Evolutionary conservation across 2,888 invertebrate species (phyloP).

Genomic region (Noctua fimbriata): DNA sequence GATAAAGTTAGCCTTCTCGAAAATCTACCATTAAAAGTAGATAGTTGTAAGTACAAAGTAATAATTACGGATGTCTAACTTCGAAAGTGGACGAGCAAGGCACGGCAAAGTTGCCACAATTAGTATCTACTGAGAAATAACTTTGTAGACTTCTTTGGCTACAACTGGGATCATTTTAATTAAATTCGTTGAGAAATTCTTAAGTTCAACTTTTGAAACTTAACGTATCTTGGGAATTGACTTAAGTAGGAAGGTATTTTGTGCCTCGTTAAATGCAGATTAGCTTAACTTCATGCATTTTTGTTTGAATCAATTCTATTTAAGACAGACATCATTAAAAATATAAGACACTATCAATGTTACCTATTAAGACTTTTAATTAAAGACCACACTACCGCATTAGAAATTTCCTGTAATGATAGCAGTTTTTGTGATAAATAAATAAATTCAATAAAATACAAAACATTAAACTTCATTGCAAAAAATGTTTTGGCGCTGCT

Average conservation of each 20-base stretch:
- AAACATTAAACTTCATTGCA: not conserved
- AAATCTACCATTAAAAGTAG: constrained; percentile 57
- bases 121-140: constrained; percentile 77
- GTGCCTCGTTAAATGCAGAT: constrained; percentile 27
- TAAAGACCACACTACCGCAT: not conserved
- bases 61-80: constrained; percentile 71
- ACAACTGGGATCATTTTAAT: constrained; percentile 79
- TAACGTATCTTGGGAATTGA: constrained; percentile 61
- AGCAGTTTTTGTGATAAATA: not conserved
- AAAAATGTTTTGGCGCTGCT: not conserved
- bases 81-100: constrained; percentile 62
- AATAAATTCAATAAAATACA: not conserved
- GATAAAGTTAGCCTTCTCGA: constrained; percentile 55
- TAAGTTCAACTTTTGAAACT: constrained; percentile 71
- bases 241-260: constrained; percentile 46
- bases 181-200: constrained; percentile 77
- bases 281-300: not conserved
- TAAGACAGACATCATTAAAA: not conserved
- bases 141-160: constrained; percentile 70
- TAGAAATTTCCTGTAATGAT: not conserved
- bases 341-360: not conserved
- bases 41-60: constrained; percentile 68
- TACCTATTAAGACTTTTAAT: not conserved
- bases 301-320: not conserved
- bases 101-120: constrained; percentile 75